Conservation (phyloP, 2,797 vertebrate genomes). For the Pangasius mekongensis region DNA sequence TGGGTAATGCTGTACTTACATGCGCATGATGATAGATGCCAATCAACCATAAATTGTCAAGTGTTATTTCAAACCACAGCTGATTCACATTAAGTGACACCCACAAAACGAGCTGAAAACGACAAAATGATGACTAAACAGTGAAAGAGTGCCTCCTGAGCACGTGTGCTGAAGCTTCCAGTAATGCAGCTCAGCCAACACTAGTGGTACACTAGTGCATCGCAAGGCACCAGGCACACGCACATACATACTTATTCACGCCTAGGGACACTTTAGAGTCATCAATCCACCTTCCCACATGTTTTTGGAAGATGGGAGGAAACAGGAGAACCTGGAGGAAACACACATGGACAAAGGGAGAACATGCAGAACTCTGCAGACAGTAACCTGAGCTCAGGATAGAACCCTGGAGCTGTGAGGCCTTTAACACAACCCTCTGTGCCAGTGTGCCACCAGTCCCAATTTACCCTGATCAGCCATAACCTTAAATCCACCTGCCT, state of each 20-base stretch:
- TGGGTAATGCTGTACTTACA: not conserved
- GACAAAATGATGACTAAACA: too few species aligned
- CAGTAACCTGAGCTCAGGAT: not conserved
- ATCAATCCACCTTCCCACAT: not conserved
- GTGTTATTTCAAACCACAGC: not conserved
- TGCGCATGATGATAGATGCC: not conserved
- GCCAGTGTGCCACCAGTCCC: not conserved
- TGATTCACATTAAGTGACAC: not conserved
- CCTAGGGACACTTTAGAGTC: not conserved
- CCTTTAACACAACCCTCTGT: not conserved
- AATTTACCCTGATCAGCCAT: not conserved
- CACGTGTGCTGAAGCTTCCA: not conserved
- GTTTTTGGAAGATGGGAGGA: not conserved
- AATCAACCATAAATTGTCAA: not conserved
- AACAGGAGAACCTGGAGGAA: not conserved
- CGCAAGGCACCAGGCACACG: too few species aligned
- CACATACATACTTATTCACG: not conserved
- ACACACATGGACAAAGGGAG: not conserved
- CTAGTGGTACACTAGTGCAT: too few species aligned
- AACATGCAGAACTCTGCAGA: too few species aligned
- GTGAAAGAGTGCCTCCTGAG: not conserved
- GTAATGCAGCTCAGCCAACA: not conserved
- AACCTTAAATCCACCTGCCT: too few species aligned
- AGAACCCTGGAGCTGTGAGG: not conserved
- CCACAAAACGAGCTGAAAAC: not conserved